phyloP scores from a whole-genome alignment of 2,797 vertebrate genomes.

The Epinephelus malabaricus region DNA sequence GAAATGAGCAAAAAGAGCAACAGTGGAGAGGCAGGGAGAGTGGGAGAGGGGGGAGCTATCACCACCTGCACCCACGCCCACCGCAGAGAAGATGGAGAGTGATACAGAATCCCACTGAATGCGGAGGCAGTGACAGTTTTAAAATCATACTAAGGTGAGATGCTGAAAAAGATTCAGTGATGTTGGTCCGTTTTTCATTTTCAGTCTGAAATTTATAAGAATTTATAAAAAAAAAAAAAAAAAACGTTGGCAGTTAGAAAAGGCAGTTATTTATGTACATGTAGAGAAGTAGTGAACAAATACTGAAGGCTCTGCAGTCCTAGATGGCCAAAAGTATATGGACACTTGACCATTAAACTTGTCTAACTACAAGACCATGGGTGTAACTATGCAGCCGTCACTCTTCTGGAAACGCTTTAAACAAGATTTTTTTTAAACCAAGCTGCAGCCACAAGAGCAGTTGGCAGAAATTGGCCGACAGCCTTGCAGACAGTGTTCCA shows the following conservation, averaged over 20 bases:
- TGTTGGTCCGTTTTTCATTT: not conserved
- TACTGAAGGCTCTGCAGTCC: not conserved
- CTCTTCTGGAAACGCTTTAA: not conserved
- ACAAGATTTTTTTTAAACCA: not conserved
- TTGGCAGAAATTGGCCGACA: not conserved
- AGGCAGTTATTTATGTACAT: not conserved
- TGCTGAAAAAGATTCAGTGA: not conserved
- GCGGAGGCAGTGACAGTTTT: conserved; percentile 16
- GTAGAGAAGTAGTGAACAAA: not conserved
- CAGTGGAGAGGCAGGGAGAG: conserved; percentile 24
- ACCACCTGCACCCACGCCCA: conserved; percentile 55
- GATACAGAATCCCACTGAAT: conserved; percentile 37
- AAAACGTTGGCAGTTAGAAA: not conserved
- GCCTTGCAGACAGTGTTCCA: not conserved
- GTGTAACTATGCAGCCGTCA: not conserved
- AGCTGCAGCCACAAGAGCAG: not conserved
- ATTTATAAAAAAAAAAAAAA: no score
- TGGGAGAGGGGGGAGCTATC: conserved; percentile 2
- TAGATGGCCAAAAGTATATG: not conserved
- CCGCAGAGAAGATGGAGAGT: conserved; percentile 46
- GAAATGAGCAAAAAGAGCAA: conserved; percentile 39
- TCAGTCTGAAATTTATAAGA: not conserved
- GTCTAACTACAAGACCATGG: not conserved
- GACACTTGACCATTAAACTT: not conserved
- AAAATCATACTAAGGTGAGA: conserved; percentile 22